Base-by-base conservation (phyloP, 1,140 invertebrate species). In the Parasteatoda tepidariorum region DNA sequence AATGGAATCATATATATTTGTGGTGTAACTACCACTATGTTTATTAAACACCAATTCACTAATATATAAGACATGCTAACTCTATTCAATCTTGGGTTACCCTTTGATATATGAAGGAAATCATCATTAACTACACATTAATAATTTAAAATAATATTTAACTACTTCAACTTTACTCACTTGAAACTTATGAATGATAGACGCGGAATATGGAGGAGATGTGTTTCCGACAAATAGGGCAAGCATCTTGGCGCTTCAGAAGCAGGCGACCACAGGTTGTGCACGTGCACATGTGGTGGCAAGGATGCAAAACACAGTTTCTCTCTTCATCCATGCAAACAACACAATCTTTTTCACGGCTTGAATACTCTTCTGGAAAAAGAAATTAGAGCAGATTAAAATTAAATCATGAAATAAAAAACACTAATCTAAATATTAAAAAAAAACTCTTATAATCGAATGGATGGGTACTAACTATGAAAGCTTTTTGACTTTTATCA, bases 281-380 rank as follows among this genome's bases (percentile, higher is more conserved):
- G 84, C 90, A 91, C 0, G 90, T 90, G 62, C 90, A 88, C 86
- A 91, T 88, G 86, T 91, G 90, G 85, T 90, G 89, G 85, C 90
- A 91, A 2, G 90, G 90, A 82, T 88, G 87, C 33, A 91, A 84
- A 9, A 91, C 87, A 86, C 89, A 90, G 85, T 91, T 89, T 71
- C 90, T 84, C 13, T 87, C 71, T 30, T 87, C 86, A 81, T 90
- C 90, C 90, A 91, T 90, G 85, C 90, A 91, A 34, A 91, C 90
- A 3, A 90, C 90, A 87, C 90, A 91, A 68, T 91, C 90, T 33
- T 87, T 87, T 24, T 90, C 89, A 24, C 78, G 61, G 28, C 66
- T 38, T 9, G 67, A 31, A 13, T 28, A 31, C 7, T 82, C 57
- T 30, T 82, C 78, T 82, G 30, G 0, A 66, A 31, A 41, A 41